Evolutionary conservation across 2,888 invertebrate genomes (phyloP), one percentile per base, ranked within the genome.

Genomic region (Lithophane ornitopus): DNA sequence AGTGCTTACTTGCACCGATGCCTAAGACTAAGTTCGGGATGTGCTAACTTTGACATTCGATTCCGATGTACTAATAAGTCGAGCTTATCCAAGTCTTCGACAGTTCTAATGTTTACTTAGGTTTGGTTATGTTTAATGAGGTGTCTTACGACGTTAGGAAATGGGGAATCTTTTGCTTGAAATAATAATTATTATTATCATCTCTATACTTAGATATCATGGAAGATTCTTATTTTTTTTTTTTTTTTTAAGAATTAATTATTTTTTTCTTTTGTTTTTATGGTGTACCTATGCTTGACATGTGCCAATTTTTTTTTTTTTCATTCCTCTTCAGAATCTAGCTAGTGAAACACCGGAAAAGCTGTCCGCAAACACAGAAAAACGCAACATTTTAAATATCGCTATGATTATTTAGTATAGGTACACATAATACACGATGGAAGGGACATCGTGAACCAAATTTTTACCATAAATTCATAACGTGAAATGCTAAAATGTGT

Each of bases 11-110:
- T 44, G 59, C n/a, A 58, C 12, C 22, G 12, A 58, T 44, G 26
- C 8, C 58, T 62, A 49, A 62, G 62, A 66, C 65, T 39, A 81
- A 66, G 26, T 81, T 81, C 1, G 12, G 34, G 34, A 68, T 46
- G 56, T 19, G 16, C 75, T 68, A 52, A 80, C 76, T 80, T 75
- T 66, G 76, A 76, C 44, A 62, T 80, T n/a, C 8, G 66, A 66
- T 66, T 61, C 46, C n/a, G 61, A 39, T 19, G 66, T 68, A 41
- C 66, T 62, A 76, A 78, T 75, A 67, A 66, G 62, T 59, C 4
- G 19, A 56, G 44, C 19, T 70, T 34, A 54, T 28, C 7, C 44
- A 6, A 49, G 16, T 3, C 49, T 54, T 56, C 3, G n/a, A 46
- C 28, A 28, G 34, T 58, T 52, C 7, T 44, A 7, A 56, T 44